Percentiles rank a stretch among this genome's conserved stretches.
Conservation (phyloP, 1,140 invertebrate genomes). For the Diorhabda elongata region DNA sequence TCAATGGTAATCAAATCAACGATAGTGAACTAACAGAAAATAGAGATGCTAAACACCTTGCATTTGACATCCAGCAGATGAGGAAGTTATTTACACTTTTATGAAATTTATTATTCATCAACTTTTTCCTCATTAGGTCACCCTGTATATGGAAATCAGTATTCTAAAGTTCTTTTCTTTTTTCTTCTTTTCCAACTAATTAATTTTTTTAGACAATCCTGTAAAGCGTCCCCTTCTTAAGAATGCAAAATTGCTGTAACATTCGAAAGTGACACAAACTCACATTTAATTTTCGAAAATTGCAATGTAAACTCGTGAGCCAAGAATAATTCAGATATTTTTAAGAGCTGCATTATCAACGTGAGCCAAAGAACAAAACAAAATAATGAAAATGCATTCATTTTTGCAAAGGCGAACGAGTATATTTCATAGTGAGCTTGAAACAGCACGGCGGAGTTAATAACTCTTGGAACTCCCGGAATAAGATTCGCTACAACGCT, state of each 20-base stretch:
- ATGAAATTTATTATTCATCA: too few relatives aligned
- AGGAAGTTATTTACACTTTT: too few relatives aligned
- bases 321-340: constrained; percentile 8
- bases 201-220: not conserved
- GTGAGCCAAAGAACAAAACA: constrained; percentile 24
- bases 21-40: too few relatives aligned
- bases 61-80: too few relatives aligned
- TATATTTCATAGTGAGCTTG: constrained; percentile 24
- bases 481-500: constrained; percentile 23
- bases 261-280: not conserved
- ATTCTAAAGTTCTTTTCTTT: too few relatives aligned
- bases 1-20: too few relatives aligned
- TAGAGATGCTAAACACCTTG: too few relatives aligned
- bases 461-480: constrained; percentile 23
- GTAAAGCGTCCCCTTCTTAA: not conserved
- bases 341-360: constrained; percentile 22
- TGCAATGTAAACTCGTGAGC: constrained; percentile 8
- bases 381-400: constrained; percentile 41
- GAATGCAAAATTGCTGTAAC: not conserved
- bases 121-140: too few relatives aligned
- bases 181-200: too few relatives aligned
- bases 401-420: constrained; percentile 29
- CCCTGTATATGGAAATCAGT: too few relatives aligned
- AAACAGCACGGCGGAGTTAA: constrained; percentile 22
- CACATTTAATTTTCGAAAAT: not conserved